These are phyloP conservation scores for Chloroclystis v-ata DNA, from an alignment of 2,888 invertebrate species.

Conservation along the genomic window DNA sequence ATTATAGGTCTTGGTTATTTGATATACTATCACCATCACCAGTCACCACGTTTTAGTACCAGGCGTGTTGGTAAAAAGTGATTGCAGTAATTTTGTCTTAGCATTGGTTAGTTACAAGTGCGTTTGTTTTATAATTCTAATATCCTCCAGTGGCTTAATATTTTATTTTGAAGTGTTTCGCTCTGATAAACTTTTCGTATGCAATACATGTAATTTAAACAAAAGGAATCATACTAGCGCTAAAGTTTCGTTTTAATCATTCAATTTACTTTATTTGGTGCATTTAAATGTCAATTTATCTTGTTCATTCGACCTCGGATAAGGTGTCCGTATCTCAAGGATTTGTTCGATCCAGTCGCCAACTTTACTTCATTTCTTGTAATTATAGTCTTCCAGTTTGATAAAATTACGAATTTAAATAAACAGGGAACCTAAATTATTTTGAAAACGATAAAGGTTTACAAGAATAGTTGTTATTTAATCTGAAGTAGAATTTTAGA, in stretches of 20 bases:
- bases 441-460: too few relatives aligned
- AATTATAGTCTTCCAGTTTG: background rate
- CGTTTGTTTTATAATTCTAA: too few relatives aligned
- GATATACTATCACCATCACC: too few relatives aligned
- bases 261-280: constrained; percentile 17
- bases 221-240: constrained; percentile 1
- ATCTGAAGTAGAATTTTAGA: too few relatives aligned
- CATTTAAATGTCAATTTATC: constrained; percentile 24
- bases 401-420: background rate
- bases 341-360: constrained; percentile 14
- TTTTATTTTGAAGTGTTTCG: constrained; percentile 4
- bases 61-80: too few relatives aligned
- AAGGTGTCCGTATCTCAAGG: constrained; percentile 25
- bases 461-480: too few relatives aligned
- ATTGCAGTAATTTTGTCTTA: too few relatives aligned
- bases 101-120: too few relatives aligned
- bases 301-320: constrained; percentile 23
- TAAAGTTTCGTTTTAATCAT: constrained; percentile 4
- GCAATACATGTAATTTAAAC: constrained; percentile 6
- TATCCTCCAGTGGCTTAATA: too few relatives aligned
- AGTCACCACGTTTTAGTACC: too few relatives aligned
- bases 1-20: too few relatives aligned
- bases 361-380: constrained; percentile 13
- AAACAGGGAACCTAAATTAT: background rate
- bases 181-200: constrained; percentile 22